These are phyloP conservation scores for Illadopsis cleaveri DNA, from an alignment of 2,113 vertebrate genomes.

Conservation along the genomic window DNA sequence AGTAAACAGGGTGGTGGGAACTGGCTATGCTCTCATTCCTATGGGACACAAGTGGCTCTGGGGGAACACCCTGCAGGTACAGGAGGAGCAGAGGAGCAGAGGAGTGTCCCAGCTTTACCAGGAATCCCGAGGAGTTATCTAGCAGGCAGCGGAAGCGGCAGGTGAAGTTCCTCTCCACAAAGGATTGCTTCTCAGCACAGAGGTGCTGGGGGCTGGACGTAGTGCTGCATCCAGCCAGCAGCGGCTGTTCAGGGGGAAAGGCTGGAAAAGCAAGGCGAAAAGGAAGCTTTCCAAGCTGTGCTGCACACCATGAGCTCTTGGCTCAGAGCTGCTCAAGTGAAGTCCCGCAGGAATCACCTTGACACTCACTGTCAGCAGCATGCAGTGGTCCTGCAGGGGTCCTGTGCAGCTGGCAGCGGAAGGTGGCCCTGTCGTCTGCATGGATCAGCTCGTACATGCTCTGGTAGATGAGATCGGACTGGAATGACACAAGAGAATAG, in stretches of 20 bases:
- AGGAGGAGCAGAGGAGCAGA: neutral
- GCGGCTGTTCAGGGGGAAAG: neutral
- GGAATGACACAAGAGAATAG: neutral
- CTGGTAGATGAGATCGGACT: slow-evolving; percentile 44
- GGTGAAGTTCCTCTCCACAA: slow-evolving; percentile 76
- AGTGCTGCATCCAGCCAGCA: accelerated
- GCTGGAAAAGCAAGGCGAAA: neutral
- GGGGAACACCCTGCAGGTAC: neutral
- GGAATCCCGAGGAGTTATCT: slow-evolving; percentile 82
- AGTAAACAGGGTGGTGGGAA: neutral
- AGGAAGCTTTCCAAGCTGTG: neutral
- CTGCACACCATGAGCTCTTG: accelerated
- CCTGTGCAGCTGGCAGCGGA: neutral
- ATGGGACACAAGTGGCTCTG: neutral
- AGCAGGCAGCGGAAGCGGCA: slow-evolving; percentile 83
- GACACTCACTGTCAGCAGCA: neutral
- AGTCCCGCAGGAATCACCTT: accelerated
- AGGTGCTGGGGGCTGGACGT: neutral
- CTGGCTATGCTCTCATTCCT: neutral
- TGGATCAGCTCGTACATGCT: slow-evolving; percentile 11
- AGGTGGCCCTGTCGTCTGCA: accelerated
- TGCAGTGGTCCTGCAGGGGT: no score
- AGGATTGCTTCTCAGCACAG: slow-evolving; percentile 59
- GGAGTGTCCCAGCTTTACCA: slow-evolving; percentile 51
- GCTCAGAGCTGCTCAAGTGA: neutral